Conservation (phyloP, 2,113 vertebrate species). For the Canis aureus region DNA sequence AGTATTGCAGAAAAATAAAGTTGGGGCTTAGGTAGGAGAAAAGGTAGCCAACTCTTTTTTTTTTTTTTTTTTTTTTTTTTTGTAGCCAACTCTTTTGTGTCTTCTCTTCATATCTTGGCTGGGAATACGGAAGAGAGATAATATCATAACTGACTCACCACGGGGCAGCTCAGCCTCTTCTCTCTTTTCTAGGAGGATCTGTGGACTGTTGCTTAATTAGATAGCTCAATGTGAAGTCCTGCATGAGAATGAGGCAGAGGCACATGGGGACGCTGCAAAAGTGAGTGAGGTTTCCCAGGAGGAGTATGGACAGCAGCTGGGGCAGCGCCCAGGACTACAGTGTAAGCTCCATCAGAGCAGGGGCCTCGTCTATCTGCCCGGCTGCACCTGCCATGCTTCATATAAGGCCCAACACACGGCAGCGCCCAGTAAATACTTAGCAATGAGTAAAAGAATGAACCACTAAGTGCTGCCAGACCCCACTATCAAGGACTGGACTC, state of each 20-base stretch:
- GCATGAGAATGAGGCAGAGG: fast-evolving
- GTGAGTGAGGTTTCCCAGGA: no score
- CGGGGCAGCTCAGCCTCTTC: neutral
- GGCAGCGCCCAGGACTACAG: neutral
- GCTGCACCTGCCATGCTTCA: neutral
- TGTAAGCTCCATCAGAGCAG: no score
- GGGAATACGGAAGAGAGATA: neutral
- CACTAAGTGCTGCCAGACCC: neutral
- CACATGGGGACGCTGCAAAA: fast-evolving
- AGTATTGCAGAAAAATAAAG: neutral
- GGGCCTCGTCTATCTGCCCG: neutral
- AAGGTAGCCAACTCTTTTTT: neutral
- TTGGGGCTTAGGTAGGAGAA: neutral
- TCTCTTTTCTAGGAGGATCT: neutral
- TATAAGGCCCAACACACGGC: neutral
- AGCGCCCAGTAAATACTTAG: neutral
- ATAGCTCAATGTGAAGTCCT: neutral
- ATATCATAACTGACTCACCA: neutral
- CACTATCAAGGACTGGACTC: neutral
- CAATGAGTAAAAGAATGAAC: neutral
- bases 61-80: no score
- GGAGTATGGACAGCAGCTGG: neutral
- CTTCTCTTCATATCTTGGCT: neutral
- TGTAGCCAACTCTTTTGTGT: neutral
- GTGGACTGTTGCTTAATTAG: no score